Base-by-base conservation (phyloP, 2,113 vertebrate species). In the Gnathonemus longibarbis region DNA sequence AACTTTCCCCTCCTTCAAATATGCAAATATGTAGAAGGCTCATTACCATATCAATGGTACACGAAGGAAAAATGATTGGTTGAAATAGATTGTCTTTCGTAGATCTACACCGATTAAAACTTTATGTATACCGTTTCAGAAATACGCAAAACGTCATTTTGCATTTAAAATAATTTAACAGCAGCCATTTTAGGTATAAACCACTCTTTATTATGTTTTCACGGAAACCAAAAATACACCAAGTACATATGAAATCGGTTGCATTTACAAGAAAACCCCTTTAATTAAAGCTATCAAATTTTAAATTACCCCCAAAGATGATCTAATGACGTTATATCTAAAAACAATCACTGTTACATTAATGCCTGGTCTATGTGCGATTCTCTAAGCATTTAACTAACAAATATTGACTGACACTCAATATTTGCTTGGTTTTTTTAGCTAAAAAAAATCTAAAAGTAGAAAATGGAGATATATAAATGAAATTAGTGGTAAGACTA, bases 1-100 rank as follows among this genome's bases (percentile, higher is more conserved):
- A 31, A 11, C 7, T 27, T 42, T 80, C n/a, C 53, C 89, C 89
- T 90, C 91, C 50, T 92, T 50, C 31, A 42, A 39, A 8, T 11
- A 10, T 13, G 35, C 11, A 86, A 90, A 74, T 70, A 87, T 87
- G 87, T 5, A 91, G 58, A 13, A 83, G 19, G 1, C 1, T 48
- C 9, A 11, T 31, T 84, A 50, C 84, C 89, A 46, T 90, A 21
- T 49, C 62, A 83, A 90, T 88, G 66, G 88, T 56, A 66, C 70
- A 90, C 15, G 45, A 42, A 2, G 5, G 5, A 3, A 2, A 19
- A 3, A 39, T 84, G 66, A 91, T 90, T 92, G 92, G 91, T 49
- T 88, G 27, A 84, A 70, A 35, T 35, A 31, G 0, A 21, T 66
- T 5, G 52, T 27, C 2, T 45, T 35, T 66, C 39, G 39, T 39